A percentile compares a stretch with the other conserved stretches of the same genome.
Conservation (phyloP, 2,888 invertebrate genomes). For the Rambutsinella grinnellia region DNA sequence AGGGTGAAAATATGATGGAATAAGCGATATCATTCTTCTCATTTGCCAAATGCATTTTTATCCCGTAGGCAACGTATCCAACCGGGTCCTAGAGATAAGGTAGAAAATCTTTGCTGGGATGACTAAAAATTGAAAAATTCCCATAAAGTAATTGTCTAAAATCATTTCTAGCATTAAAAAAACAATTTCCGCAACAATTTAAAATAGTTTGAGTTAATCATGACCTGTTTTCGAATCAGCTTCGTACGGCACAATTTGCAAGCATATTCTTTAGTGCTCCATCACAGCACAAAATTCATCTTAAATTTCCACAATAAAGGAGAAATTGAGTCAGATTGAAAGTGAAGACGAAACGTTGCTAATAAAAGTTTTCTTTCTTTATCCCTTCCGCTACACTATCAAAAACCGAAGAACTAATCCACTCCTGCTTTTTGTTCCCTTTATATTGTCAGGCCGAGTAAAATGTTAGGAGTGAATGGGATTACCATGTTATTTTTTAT, state of each 20-base stretch:
- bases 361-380: constrained; percentile 1
- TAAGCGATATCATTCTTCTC: constrained; percentile 56
- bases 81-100: neutral
- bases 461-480: constrained; percentile 10
- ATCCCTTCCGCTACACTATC: constrained; percentile 1
- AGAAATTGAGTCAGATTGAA: no score
- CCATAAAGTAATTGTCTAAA: no score
- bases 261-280: neutral
- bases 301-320: no score
- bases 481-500: constrained; percentile 38
- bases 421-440: constrained; percentile 5
- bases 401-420: neutral
- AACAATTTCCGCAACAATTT: no score
- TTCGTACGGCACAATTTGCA: neutral
- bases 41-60: constrained; percentile 64
- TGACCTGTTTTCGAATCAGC: no score
- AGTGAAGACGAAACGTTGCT: no score
- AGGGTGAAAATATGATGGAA: no score
- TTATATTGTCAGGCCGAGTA: neutral
- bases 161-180: no score
- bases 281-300: neutral
- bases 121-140: no score
- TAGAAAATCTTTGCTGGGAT: no score
- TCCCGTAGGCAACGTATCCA: constrained; percentile 20
- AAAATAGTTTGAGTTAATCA: no score